Evolutionary conservation across 2,113 vertebrate genomes (phyloP).

Genomic region (Oryzias woworae): DNA sequence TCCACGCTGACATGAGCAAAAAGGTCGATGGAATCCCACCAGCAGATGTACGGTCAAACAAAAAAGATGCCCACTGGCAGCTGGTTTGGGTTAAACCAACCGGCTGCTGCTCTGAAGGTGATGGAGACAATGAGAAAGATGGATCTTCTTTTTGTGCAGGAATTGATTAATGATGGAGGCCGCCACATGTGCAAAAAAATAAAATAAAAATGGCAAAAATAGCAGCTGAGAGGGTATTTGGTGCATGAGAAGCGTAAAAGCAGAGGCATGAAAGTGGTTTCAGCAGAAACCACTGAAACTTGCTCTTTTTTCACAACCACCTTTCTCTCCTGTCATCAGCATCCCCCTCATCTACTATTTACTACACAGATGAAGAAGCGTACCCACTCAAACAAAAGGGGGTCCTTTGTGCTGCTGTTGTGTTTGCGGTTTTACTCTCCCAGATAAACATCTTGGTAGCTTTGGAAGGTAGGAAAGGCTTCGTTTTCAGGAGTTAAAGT

Average conservation of each 20-base stretch:
- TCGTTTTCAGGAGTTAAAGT: no score
- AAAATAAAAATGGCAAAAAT: neutral
- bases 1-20: neutral
- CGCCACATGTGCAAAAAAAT: no score
- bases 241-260: conserved; percentile 44
- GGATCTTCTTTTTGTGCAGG: no score
- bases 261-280: conserved; percentile 60
- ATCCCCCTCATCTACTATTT: conserved; percentile 13
- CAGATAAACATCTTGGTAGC: no score
- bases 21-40: neutral
- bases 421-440: no score
- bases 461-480: no score
- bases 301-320: conserved; percentile 34
- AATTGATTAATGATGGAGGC: no score
- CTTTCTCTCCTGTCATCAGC: conserved; percentile 11
- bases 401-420: no score
- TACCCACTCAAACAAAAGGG: no score
- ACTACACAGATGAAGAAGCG: neutral
- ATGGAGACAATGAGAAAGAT: no score
- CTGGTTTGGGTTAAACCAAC: neutral
- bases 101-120: neutral
- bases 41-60: neutral
- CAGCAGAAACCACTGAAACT: conserved; percentile 71
- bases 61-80: neutral
- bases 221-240: conserved; percentile 14